Conservation (phyloP, 1,140 invertebrate genomes). For the Zaprionus taronus region DNA sequence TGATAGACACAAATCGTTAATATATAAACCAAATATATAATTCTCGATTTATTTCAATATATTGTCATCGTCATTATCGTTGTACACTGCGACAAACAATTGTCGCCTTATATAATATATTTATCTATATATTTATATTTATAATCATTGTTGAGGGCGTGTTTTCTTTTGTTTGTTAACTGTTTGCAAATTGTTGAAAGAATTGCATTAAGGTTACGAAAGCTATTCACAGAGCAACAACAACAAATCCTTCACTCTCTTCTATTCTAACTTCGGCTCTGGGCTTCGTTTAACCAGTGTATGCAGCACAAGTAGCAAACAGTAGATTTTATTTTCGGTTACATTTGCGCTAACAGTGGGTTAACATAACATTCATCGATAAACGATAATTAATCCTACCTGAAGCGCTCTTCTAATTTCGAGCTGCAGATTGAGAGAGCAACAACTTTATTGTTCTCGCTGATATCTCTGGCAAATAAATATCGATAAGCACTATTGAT, state of each 20-base stretch:
- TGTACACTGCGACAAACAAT: constrained; percentile 45
- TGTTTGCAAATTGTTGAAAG: constrained; percentile 84
- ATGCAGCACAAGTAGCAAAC: constrained; percentile 84
- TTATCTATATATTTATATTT: constrained; percentile 21
- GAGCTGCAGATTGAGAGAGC: constrained; percentile 77
- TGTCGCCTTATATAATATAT: constrained; percentile 31
- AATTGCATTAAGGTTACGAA: constrained; percentile 83
- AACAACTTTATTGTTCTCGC: constrained; percentile 48
- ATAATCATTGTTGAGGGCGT: constrained; percentile 71
- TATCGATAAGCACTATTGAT: neutral
- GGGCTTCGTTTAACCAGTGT: constrained; percentile 73
- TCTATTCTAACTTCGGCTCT: constrained; percentile 27
- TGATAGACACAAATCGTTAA: constrained; percentile 40
- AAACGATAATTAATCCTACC: constrained; percentile 31
- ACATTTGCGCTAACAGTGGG: constrained; percentile 47
- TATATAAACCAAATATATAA: constrained; percentile 37
- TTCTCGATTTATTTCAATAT: constrained; percentile 18
- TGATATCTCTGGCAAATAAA: constrained; percentile 57
- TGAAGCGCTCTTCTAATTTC: constrained; percentile 66
- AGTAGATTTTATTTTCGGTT: constrained; percentile 83
- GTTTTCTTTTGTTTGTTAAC: constrained; percentile 71
- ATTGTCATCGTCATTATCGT: constrained; percentile 50
- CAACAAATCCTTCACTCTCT: neutral
- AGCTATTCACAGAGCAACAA: constrained; percentile 40
- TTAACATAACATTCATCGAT: constrained; percentile 25